Conservation (phyloP, 2,113 vertebrate species). For the Chloropsis hardwickii region DNA sequence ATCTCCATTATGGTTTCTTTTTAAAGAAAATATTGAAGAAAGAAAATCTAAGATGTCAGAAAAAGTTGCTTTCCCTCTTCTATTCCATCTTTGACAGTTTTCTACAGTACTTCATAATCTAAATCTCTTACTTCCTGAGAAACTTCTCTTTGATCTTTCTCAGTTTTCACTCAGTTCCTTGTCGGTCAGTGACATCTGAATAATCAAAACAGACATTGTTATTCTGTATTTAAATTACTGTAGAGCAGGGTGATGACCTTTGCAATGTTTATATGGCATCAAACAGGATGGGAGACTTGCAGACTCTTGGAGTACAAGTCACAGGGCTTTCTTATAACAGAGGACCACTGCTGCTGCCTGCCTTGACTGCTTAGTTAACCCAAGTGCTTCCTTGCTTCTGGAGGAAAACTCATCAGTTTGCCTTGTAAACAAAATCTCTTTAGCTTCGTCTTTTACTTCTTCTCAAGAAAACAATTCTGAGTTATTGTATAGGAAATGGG, state of each 20-base stretch:
- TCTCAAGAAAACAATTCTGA: neutral
- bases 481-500: neutral
- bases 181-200: rapidly evolving
- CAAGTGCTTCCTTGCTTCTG: neutral
- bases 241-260: neutral
- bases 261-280: neutral
- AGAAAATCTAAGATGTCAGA: neutral
- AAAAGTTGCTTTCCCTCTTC: neutral
- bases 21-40: neutral
- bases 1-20: neutral
- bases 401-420: neutral
- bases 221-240: neutral
- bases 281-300: neutral
- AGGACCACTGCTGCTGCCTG: neutral
- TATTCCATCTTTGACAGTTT: neutral
- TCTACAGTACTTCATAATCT: neutral
- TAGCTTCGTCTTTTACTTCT: neutral
- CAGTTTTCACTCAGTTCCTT: neutral
- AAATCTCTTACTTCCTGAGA: neutral
- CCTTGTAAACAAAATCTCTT: neutral
- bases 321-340: neutral
- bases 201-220: neutral
- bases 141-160: neutral
- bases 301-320: neutral
- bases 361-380: neutral